Evolutionary conservation across 2,888 invertebrate species (phyloP), one percentile per base, ranked within the genome.

Genomic region (Suillia variegata): DNA sequence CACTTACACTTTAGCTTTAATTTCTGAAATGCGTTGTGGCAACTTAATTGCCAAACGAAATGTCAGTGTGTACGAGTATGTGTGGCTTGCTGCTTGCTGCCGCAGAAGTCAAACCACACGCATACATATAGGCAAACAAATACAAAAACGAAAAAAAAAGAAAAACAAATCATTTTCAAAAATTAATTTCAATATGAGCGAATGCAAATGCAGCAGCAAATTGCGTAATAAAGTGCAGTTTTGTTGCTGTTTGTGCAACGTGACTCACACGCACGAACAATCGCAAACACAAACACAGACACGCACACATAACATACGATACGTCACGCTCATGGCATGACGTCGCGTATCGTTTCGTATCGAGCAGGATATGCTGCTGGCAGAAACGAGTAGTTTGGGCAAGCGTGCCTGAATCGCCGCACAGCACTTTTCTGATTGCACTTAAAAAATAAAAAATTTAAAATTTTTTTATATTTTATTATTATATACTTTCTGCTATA

Each of bases 21-120:
- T n/a, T n/a, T n/a, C n/a, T n/a, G n/a, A n/a, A n/a, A n/a, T n/a
- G 6, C 38, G 5, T 38, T 38, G 6, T 38, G 38, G 38, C 15
- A 38, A n/a, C 38, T 38, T n/a, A 38, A 38, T 38, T 38, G 38
- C 15, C n/a, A 38, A 38, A n/a, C n/a, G n/a, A n/a, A n/a, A n/a
- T n/a, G n/a, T n/a, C n/a, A n/a, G n/a, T n/a, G n/a, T n/a, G 31
- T 31, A 6, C 31, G 31, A 31, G 6, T 31, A 31, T 31, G 12
- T 31, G 12, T 31, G 6, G 31, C 31, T 31, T 31, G 6, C 31
- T 31, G 31, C 6, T 31, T 31, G 31, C 12, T 8, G 6, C 31
- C 31, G 6, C 12, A 31, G n/a, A n/a, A n/a, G n/a, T n/a, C n/a
- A n/a, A n/a, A n/a, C 31, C 31, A 12, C 31, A 31, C 31, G 31